Conservation (phyloP, 2,797 vertebrate species). For the Hybognathus amarus region DNA sequence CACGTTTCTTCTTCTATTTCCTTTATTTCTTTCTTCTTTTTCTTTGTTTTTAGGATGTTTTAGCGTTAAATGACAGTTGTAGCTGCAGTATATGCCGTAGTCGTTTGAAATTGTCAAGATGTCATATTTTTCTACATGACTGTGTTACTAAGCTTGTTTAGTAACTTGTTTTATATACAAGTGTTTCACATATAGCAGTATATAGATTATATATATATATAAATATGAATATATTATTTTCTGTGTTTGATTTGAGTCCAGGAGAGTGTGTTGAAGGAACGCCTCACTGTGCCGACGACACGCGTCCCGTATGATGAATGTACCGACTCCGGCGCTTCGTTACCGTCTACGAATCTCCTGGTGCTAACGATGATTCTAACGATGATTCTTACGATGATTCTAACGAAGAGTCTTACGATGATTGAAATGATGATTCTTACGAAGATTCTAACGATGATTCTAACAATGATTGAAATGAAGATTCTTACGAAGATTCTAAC, state of each 20-base stretch:
- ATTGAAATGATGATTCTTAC: too few species aligned
- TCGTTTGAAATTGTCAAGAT: conserved; percentile 55
- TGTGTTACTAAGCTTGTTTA: conserved; percentile 54
- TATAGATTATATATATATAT: conserved; percentile 55
- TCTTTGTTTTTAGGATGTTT: conserved; percentile 48
- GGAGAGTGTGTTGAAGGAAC: conserved; percentile 74
- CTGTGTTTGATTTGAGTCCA: conserved; percentile 71
- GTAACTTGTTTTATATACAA: conserved; percentile 60
- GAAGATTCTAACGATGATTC: too few species aligned
- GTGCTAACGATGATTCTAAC: conserved; percentile 49
- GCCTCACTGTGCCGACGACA: conserved; percentile 77
- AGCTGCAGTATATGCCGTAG: conserved; percentile 55
- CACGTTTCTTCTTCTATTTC: conserved; percentile 5
- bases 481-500: too few species aligned
- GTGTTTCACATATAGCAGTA: conserved; percentile 62
- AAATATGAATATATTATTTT: conserved; percentile 60
- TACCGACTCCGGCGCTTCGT: conserved; percentile 48
- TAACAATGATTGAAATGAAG: too few species aligned
- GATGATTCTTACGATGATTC: too few species aligned
- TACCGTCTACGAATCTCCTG: conserved; percentile 51
- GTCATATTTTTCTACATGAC: conserved; percentile 65
- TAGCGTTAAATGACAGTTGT: conserved; percentile 56
- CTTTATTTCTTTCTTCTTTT: conserved; percentile 2
- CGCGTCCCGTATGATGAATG: conserved; percentile 54
- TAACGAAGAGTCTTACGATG: too few species aligned